Percentiles rank a stretch among this genome's conserved stretches.
Evolutionary conservation across 1,140 invertebrate genomes (phyloP).

Genomic region (Caenorhabditis remanei): DNA sequence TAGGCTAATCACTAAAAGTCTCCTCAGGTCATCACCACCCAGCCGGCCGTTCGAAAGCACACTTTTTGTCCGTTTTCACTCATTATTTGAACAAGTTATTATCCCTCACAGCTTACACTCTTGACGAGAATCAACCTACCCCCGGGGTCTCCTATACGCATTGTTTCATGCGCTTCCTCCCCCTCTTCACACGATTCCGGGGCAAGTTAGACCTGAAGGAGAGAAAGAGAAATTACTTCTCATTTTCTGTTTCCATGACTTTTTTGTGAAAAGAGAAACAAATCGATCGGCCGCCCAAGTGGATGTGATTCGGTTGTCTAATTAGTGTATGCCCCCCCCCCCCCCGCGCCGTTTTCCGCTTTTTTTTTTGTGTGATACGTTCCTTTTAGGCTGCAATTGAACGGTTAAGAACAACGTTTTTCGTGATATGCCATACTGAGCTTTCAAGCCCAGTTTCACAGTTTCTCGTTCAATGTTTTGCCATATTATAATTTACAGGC

Average conservation of each 20-base stretch:
- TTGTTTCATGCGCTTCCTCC: slow-evolving; percentile 36
- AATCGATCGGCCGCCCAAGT: not conserved
- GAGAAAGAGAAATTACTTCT: not conserved
- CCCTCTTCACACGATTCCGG: slow-evolving; percentile 33
- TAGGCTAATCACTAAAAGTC: not conserved
- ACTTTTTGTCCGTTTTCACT: slow-evolving; percentile 39
- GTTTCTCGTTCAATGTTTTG: too few relatives aligned
- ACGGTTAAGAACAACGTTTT: too few relatives aligned
- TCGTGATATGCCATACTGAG: too few relatives aligned
- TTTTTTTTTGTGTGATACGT: not conserved
- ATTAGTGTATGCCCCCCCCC: not conserved
- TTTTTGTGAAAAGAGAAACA: not conserved
- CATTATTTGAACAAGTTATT: slow-evolving; percentile 54
- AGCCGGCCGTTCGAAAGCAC: slow-evolving; percentile 16
- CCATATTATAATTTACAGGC: too few relatives aligned
- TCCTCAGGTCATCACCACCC: not conserved
- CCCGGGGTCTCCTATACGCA: not conserved
- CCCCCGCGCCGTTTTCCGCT: not conserved
- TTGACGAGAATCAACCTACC: slow-evolving; percentile 19
- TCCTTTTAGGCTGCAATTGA: too few relatives aligned
- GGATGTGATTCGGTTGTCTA: not conserved
- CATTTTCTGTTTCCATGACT: slow-evolving; percentile 12
- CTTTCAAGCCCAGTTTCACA: too few relatives aligned
- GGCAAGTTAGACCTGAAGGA: slow-evolving; percentile 1
- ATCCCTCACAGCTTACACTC: slow-evolving; percentile 55